These are phyloP conservation scores for Drosophila nigrodunni DNA, from an alignment of 1,140 invertebrate genomes.

Conservation along the genomic window DNA sequence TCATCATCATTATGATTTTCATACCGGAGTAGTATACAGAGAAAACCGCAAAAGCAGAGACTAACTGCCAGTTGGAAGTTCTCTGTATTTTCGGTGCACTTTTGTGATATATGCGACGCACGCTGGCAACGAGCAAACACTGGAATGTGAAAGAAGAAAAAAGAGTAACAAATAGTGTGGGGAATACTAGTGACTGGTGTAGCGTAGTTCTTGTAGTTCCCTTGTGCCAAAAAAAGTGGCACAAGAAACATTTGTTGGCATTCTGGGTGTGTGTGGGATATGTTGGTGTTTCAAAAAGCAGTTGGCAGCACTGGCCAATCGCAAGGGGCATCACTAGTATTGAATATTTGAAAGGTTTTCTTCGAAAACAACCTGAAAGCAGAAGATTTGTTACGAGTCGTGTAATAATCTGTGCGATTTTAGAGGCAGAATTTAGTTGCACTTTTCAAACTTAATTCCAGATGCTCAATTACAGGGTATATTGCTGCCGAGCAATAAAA, in stretches of 20 bases:
- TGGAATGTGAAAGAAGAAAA: constrained; percentile 47
- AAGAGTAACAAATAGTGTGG: constrained; percentile 65
- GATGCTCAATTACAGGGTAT: constrained; percentile 16
- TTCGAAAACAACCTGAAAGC: too few relatives aligned
- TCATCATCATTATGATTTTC: constrained; percentile 18
- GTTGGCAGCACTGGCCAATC: neutral
- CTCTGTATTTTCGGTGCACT: constrained; percentile 17
- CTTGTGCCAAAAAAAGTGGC: constrained; percentile 29
- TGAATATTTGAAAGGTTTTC: too few relatives aligned
- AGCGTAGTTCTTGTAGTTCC: constrained; percentile 3
- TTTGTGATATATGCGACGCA: constrained; percentile 78
- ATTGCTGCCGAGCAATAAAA: constrained; percentile 7
- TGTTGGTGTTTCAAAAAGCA: too few relatives aligned
- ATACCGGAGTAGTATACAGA: constrained; percentile 35
- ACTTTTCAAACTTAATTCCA: too few relatives aligned
- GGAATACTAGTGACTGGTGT: constrained; percentile 15
- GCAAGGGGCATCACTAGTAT: neutral
- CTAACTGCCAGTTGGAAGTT: constrained; percentile 38
- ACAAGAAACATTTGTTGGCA: constrained; percentile 37
- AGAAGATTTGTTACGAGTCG: too few relatives aligned
- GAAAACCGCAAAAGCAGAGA: constrained; percentile 56
- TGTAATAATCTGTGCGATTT: too few relatives aligned
- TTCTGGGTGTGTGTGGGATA: constrained; percentile 21
- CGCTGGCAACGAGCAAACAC: constrained; percentile 44
- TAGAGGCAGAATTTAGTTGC: too few relatives aligned